phyloP scores from a whole-genome alignment of 2,888 invertebrate species.

The Serrognathus titanus region DNA sequence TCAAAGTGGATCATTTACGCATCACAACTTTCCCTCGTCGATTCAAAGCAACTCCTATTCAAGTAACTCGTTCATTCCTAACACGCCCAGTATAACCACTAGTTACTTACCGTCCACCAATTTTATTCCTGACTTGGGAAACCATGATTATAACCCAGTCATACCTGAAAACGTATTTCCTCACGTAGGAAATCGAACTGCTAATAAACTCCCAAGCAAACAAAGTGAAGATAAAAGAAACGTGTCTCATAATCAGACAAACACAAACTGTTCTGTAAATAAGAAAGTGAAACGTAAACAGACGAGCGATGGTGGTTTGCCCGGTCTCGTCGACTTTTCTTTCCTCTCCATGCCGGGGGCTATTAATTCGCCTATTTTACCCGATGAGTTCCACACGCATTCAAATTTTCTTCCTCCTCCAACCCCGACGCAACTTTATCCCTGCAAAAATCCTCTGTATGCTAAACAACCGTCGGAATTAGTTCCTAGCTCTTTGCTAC shows the following conservation, averaged over 20 bases:
- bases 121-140: constrained; percentile 37
- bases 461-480: constrained; percentile 38
- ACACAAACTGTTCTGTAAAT: constrained; percentile 10
- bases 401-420: constrained; percentile 42
- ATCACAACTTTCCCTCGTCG: constrained; percentile 34
- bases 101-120: constrained; percentile 37
- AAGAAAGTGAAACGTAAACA: constrained; percentile 39
- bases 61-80: constrained; percentile 37
- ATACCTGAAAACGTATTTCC: constrained; percentile 21
- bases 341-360: constrained; percentile 45
- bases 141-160: constrained; percentile 25
- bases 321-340: constrained; percentile 43
- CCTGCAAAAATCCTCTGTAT: constrained; percentile 46
- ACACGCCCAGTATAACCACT: constrained; percentile 35
- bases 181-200: constrained; percentile 3
- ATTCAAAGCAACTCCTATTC: constrained; percentile 39
- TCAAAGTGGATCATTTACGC: constrained; percentile 33
- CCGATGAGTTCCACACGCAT: constrained; percentile 47
- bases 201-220: neutral
- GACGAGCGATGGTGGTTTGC: constrained; percentile 30
- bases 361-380: constrained; percentile 46
- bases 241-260: constrained; percentile 4
- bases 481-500: constrained; percentile 31
- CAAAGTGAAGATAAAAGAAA: constrained; percentile 15
- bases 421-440: constrained; percentile 36